These are phyloP conservation scores for Physeter macrocephalus DNA, from an alignment of 2,113 vertebrate genomes.

Conservation along the genomic window DNA sequence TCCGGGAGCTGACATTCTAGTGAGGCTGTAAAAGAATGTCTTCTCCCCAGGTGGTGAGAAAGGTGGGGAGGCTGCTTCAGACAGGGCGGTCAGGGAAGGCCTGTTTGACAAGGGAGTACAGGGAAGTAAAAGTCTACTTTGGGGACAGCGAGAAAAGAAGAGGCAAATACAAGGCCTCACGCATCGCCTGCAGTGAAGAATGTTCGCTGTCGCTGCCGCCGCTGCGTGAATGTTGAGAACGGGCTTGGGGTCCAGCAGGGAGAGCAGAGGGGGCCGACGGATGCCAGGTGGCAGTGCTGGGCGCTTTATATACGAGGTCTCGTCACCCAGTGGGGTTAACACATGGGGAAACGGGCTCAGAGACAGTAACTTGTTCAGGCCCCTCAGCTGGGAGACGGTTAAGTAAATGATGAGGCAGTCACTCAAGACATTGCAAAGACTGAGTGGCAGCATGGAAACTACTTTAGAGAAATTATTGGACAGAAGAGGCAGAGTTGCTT, in stretches of 20 bases:
- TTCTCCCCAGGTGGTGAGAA: not conserved
- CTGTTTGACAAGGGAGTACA: rapidly evolving
- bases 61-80: not conserved
- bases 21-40: not conserved
- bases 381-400: not conserved
- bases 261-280: too few species aligned
- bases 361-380: not conserved
- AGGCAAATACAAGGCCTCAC: rapidly evolving
- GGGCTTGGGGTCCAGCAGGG: not conserved
- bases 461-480: not conserved
- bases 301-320: rapidly evolving
- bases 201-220: too few species aligned
- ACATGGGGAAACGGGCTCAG: not conserved
- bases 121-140: not conserved
- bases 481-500: not conserved
- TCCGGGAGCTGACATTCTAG: not conserved
- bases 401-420: not conserved
- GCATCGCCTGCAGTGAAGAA: rapidly evolving
- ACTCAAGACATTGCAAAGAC: too few species aligned
- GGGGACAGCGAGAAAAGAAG: rapidly evolving
- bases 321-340: not conserved
- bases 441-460: not conserved
- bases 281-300: not conserved
- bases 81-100: not conserved
- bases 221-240: too few species aligned